Percentiles rank a stretch among this genome's conserved stretches.
Conservation (phyloP, 2,113 vertebrate species). For the Oryzias javanicus region DNA sequence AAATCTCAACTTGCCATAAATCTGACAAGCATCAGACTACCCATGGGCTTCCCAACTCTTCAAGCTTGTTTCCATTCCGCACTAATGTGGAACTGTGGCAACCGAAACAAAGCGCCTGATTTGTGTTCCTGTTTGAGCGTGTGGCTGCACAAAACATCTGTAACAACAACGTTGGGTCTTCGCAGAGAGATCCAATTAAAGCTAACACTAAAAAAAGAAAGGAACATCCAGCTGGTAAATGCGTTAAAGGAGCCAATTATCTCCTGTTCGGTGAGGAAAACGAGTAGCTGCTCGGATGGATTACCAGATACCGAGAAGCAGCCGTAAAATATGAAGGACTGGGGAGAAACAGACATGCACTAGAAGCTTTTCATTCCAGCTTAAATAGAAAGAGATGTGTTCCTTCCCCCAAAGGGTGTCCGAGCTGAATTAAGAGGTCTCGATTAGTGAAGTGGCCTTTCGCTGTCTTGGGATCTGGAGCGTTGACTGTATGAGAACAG, state of each 20-base stretch:
- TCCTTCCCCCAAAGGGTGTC: conserved; percentile 64
- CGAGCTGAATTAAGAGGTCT: conserved; percentile 66
- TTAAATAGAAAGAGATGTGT: conserved; percentile 47
- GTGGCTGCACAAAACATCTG: conserved; percentile 60
- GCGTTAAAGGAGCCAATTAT: conserved; percentile 42
- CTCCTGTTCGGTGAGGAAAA: conserved; percentile 40
- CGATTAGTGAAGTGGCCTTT: conserved; percentile 43
- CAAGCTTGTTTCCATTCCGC: conserved; percentile 59
- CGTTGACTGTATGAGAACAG: no score
- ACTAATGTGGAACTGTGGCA: conserved; percentile 54
- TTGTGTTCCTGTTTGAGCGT: conserved; percentile 32
- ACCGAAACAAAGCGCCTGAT: conserved; percentile 58
- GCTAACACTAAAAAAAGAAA: conserved; percentile 23
- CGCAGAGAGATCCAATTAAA: conserved; percentile 42
- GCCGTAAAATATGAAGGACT: conserved; percentile 50
- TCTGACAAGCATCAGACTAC: conserved; percentile 47
- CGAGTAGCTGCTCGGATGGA: conserved; percentile 45
- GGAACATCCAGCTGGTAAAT: conserved; percentile 45
- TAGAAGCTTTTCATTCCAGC: conserved; percentile 44
- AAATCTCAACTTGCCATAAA: conserved; percentile 63
- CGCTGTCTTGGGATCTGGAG: conserved; percentile 61
- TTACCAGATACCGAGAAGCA: conserved; percentile 47
- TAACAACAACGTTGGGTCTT: conserved; percentile 49
- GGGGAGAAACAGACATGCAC: conserved; percentile 36
- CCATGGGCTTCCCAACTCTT: conserved; percentile 50